Conservation (phyloP, 2,888 invertebrate species). For the Itoplectis maculator region DNA sequence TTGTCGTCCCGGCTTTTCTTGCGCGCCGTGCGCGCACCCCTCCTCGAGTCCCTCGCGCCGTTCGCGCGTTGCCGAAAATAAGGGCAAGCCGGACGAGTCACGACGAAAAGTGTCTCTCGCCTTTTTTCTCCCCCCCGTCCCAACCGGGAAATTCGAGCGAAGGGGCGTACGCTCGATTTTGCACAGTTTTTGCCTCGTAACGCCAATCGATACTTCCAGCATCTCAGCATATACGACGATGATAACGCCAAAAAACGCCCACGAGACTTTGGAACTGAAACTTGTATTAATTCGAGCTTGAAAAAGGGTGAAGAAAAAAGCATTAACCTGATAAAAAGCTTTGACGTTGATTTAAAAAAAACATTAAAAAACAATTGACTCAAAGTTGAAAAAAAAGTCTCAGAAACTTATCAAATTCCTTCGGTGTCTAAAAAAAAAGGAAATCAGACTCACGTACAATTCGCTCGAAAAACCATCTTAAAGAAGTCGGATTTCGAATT, state of each 20-base stretch:
- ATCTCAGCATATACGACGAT: slow-evolving; percentile 7
- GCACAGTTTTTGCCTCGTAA: slow-evolving; percentile 50
- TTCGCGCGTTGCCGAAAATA: slow-evolving; percentile 43
- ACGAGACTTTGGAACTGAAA: not conserved
- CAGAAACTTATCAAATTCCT: too few species aligned
- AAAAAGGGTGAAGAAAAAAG: not conserved
- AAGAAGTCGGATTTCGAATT: slow-evolving; percentile 32
- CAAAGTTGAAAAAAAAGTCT: too few species aligned
- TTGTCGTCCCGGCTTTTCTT: slow-evolving; percentile 42
- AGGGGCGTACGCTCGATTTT: slow-evolving; percentile 32
- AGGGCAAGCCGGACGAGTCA: slow-evolving; percentile 26
- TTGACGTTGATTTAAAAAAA: too few species aligned
- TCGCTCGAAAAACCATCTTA: not conserved
- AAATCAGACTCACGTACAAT: not conserved
- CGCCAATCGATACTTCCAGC: slow-evolving; percentile 62
- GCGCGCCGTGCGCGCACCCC: slow-evolving; percentile 3
- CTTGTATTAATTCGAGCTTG: not conserved
- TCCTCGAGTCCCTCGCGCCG: slow-evolving; percentile 8
- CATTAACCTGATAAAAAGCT: too few species aligned
- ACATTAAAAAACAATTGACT: too few species aligned
- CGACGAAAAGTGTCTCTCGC: slow-evolving; percentile 31
- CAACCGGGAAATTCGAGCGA: not conserved
- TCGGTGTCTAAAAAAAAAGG: not conserved
- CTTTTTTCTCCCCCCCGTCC: slow-evolving; percentile 27
- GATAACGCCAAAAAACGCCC: not conserved